Evolutionary conservation across 1,140 invertebrate genomes (phyloP).

Genomic region (Drosophila tani): DNA sequence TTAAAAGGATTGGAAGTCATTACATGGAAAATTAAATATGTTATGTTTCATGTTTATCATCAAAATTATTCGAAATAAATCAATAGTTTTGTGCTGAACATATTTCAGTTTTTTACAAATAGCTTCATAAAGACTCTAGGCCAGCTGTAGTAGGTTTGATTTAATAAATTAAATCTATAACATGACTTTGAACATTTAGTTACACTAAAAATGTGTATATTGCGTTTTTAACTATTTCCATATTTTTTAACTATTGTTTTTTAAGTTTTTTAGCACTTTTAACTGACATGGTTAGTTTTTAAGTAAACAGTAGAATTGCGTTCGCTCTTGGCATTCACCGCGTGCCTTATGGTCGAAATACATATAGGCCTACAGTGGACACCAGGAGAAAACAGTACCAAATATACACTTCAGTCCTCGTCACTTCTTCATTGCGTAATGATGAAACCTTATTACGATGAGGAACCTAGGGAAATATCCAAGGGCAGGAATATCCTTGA

Average conservation of each 20-base stretch:
- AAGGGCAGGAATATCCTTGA: conserved; percentile 37
- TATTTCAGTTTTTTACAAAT: background rate
- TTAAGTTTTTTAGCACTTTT: background rate
- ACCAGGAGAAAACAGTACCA: conserved; percentile 90
- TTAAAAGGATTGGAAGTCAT: too few relatives aligned
- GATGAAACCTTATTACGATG: background rate
- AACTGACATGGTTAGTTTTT: background rate
- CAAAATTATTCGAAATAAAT: background rate
- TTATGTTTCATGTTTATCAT: background rate
- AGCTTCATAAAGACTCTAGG: background rate
- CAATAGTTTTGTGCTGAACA: background rate
- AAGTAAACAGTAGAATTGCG: conserved; percentile 86
- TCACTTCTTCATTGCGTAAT: conserved; percentile 15
- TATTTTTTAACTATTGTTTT: background rate
- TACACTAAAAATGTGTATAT: background rate
- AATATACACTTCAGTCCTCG: conserved; percentile 19
- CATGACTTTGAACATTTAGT: background rate
- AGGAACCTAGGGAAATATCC: conserved; percentile 26
- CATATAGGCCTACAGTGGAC: conserved; percentile 96
- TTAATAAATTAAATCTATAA: background rate
- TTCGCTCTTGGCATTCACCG: conserved; percentile 98
- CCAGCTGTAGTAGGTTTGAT: background rate
- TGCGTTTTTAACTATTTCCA: background rate
- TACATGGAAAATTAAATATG: background rate
- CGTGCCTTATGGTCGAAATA: conserved; percentile 95